Conservation (phyloP, 2,888 invertebrate genomes). For the Buathra laborator region DNA sequence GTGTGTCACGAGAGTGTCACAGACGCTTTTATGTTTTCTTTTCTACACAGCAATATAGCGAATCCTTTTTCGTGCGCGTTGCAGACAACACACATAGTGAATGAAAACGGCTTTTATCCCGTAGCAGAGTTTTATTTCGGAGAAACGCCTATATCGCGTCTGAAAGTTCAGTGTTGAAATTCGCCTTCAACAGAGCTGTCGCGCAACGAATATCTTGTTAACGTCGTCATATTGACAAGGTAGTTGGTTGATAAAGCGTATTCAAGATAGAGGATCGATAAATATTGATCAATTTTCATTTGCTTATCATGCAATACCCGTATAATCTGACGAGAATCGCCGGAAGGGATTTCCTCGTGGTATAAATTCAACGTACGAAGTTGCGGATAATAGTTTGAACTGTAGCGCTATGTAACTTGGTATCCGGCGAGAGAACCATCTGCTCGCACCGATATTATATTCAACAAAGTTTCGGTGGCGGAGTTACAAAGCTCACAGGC, state of each 20-base stretch:
- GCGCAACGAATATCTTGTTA: conserved; percentile 29
- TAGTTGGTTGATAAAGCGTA: conserved; percentile 36
- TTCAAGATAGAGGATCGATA: not conserved
- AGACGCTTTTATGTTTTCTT: conserved; percentile 6
- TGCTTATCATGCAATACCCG: conserved; percentile 25
- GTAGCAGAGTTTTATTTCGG: not conserved
- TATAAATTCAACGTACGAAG: conserved; percentile 21
- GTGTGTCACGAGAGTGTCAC: conserved; percentile 1
- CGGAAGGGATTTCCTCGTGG: conserved; percentile 16
- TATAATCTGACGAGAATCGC: conserved; percentile 52
- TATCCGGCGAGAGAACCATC: conserved; percentile 41
- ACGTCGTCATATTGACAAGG: not conserved
- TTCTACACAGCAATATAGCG: not conserved
- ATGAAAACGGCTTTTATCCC: not conserved
- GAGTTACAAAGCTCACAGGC: conserved; percentile 62
- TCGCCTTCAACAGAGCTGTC: not conserved
- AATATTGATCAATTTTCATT: conserved; percentile 47
- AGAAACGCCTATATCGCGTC: not conserved
- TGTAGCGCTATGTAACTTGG: conserved; percentile 4
- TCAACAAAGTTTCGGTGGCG: conserved; percentile 55
- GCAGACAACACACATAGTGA: not conserved
- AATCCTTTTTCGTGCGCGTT: not conserved
- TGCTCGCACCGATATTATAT: conserved; percentile 45
- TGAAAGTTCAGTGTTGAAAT: not conserved
- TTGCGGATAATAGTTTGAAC: conserved; percentile 41